These are phyloP conservation scores for Prunella strophiata DNA, from an alignment of 2,797 vertebrate genomes.

Conservation along the genomic window DNA sequence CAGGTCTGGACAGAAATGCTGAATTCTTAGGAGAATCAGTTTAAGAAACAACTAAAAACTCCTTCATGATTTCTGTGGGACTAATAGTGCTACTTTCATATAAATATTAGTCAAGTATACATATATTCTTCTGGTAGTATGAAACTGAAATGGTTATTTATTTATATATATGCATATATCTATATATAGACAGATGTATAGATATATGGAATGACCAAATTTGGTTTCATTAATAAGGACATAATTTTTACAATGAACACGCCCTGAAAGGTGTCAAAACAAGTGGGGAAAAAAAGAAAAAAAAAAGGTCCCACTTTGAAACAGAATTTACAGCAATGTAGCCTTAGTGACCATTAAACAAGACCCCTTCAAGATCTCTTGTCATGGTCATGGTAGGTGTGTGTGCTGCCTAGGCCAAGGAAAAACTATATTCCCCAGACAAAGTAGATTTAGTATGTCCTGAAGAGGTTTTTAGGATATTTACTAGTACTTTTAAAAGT, in stretches of 20 bases:
- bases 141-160: neutral
- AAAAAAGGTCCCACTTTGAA: neutral
- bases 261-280: neutral
- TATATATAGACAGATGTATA: too few relatives aligned
- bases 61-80: neutral
- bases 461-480: neutral
- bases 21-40: neutral
- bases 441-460: neutral
- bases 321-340: neutral
- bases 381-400: neutral
- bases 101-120: neutral
- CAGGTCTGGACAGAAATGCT: neutral
- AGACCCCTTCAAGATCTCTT: neutral
- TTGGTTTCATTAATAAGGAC: neutral
- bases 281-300: neutral
- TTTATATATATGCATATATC: neutral
- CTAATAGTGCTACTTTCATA: neutral
- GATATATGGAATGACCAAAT: fast-evolving
- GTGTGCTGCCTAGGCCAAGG: neutral
- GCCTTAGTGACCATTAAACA: neutral
- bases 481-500: neutral
- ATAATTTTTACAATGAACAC: neutral
- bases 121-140: neutral
- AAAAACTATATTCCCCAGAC: neutral
- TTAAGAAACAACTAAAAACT: neutral